Evolutionary conservation across 2,888 invertebrate genomes (phyloP).

Genomic region (Poecilobothrus nobilitatus): DNA sequence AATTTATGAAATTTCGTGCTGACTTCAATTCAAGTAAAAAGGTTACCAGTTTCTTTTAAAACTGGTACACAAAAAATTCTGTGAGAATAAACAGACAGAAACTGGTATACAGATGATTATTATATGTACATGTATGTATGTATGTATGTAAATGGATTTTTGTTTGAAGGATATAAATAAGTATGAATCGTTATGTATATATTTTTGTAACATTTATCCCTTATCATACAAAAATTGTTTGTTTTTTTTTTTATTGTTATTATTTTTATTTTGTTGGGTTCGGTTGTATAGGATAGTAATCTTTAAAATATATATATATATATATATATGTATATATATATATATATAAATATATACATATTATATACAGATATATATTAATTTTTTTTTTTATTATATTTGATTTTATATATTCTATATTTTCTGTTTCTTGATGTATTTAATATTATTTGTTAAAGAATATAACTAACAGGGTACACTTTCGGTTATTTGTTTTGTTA

Average conservation of each 20-base stretch:
- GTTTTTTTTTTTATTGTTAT: too few relatives aligned
- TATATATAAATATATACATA: not conserved
- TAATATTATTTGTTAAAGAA: conserved; percentile 3
- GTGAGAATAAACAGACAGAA: too few relatives aligned
- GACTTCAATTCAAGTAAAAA: not conserved
- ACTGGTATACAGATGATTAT: too few relatives aligned
- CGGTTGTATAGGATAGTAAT: too few relatives aligned
- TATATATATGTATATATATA: not conserved
- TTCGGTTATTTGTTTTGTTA: conserved; percentile 8
- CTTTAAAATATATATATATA: too few relatives aligned
- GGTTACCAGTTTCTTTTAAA: not conserved
- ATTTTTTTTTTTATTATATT: not conserved
- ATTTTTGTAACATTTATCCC: too few relatives aligned
- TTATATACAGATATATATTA: not conserved
- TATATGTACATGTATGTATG: not conserved
- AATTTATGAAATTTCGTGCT: too few relatives aligned
- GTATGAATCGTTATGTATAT: not conserved
- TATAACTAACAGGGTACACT: conserved; percentile 1
- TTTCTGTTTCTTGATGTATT: not conserved
- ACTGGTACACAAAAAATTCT: not conserved
- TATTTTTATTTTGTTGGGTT: too few relatives aligned
- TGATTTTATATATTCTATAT: not conserved
- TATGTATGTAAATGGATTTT: not conserved
- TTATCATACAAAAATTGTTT: too few relatives aligned
- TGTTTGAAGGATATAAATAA: not conserved